Evolutionary conservation across 2,888 invertebrate genomes (phyloP), one percentile per base, ranked within the genome.

Genomic region (Conops quadrifasciatus): DNA sequence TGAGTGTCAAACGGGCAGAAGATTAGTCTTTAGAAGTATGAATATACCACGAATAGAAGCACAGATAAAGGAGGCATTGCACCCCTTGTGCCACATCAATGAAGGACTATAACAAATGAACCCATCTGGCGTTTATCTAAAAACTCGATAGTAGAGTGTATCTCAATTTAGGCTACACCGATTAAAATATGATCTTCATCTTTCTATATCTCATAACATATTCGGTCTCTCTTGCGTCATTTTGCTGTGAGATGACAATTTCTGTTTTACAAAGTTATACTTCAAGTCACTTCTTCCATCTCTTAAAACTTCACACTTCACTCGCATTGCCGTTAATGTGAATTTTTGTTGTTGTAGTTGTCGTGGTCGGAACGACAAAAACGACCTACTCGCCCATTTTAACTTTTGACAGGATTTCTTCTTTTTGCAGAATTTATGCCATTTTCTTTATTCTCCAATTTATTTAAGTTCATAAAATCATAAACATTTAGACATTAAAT

Each of bases 401-500:
- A 19, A 13, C 28, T 28, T 1, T 11, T 62, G 30, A 13, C 21
- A 36, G 1, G 30, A 9, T n/a, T 28, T 53, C 9, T 19, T 28
- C n/a, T 53, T 30, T 66, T 0, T 19, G 36, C 19, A 21, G 19
- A n/a, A 28, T 21, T 53, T 16, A 36, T 30, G 21, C 19, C 53
- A 13, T 9, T 51, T 43, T 65, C n/a, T 16, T 51, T 68, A 62
- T 24, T 62, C 16, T 58, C 24, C 15, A 28, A 26, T 58, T 58
- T 58, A 24, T 24, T 53, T 53, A n/a, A 49, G n/a, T 49, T 49
- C n/a, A 53, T 28, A 26, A 58, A 58, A 58, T 58, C 58, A 62
- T 68, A 62, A 68, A 60, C 60, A 51, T 43, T 47, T 51, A n/a
- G 67, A 49, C 59, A 60, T 68, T 59, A 26, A 60, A 30, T 67